Evolutionary conservation across 1,140 invertebrate species (phyloP).

Genomic region (Kradibia gibbosae): DNA sequence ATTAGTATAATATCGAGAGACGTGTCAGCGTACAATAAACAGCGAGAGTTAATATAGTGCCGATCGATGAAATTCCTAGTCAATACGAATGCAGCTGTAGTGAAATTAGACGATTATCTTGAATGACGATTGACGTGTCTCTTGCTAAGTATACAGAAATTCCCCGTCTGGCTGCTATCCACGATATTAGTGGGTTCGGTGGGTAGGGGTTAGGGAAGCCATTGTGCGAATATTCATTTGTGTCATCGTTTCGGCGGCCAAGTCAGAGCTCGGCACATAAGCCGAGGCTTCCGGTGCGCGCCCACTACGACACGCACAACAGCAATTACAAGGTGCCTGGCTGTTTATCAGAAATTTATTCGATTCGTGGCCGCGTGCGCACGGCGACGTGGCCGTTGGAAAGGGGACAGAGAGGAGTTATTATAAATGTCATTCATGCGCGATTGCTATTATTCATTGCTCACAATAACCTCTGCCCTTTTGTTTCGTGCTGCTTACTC

Average conservation of each 20-base stretch:
- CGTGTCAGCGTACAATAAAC: too few relatives aligned
- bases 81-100: background rate
- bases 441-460: slow-evolving; percentile 14
- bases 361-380: slow-evolving; percentile 49
- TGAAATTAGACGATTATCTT: background rate
- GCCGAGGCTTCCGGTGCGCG: slow-evolving; percentile 12
- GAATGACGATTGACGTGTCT: background rate
- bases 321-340: slow-evolving; percentile 69
- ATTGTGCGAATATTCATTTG: slow-evolving; percentile 55
- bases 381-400: background rate
- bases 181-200: slow-evolving; percentile 15
- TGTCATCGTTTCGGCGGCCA: slow-evolving; percentile 4
- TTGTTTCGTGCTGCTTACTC: background rate
- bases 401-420: slow-evolving; percentile 47
- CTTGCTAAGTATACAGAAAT: background rate
- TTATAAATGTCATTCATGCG: slow-evolving; percentile 34
- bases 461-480: slow-evolving; percentile 17
- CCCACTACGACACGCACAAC: slow-evolving; percentile 67
- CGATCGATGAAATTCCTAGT: too few relatives aligned
- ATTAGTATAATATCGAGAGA: too few relatives aligned
- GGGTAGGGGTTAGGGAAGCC: slow-evolving; percentile 44
- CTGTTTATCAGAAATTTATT: slow-evolving; percentile 71
- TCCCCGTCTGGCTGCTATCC: background rate
- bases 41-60: too few relatives aligned
- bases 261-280: background rate